Base-by-base conservation (phyloP, 2,113 vertebrate genomes). In the Melospiza georgiana region DNA sequence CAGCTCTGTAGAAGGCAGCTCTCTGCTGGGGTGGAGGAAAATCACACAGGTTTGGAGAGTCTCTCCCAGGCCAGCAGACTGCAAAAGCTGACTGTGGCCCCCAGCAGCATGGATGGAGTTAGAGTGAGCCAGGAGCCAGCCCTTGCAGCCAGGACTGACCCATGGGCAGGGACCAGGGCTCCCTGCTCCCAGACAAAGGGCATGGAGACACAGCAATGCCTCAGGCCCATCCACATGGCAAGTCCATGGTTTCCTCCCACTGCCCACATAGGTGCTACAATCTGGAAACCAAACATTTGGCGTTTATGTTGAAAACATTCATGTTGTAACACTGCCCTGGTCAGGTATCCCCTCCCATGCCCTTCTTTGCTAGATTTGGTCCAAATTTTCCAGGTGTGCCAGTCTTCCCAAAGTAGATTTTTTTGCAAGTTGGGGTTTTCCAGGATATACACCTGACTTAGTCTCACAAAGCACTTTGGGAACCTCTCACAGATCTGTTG, bases 391-490 rank as follows among this genome's bases (percentile, higher is more conserved):
- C 54, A 63, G 65, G 18, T 10, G 3, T 28, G 8, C 44, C 52
- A 33, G 23, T n/a, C 14, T 54, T 27, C 22, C 30, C 21, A 63
- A 48, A 44, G 7, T 1, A 55, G n/a, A 87, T 2, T 5, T 25
- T 58, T 84, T 33, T 9, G 8, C 11, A 55, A 37, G 52, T 21
- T 7, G 5, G 4, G 1, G 2, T 28, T 89, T 92, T 62, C 27
- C 57, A 57, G 61, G 21, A 80, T 52, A 72, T 14, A 39, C 5
- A 22, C 1, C 17, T 46, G 7, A 33, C 23, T 57, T 21, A 68
- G 8, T 17, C 16, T 54, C 2, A 0, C 0, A 0, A 0, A 68
- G 30, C 33, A 22, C 11, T 74, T 71, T 9, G 16, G 43, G 76
- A 75, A 67, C 10, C 7, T 58, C 22, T 65, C 6, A 9, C 28